Percentiles rank a stretch among this genome's conserved stretches.
Conservation (phyloP, 2,797 vertebrate genomes). For the Lateolabrax maculatus region DNA sequence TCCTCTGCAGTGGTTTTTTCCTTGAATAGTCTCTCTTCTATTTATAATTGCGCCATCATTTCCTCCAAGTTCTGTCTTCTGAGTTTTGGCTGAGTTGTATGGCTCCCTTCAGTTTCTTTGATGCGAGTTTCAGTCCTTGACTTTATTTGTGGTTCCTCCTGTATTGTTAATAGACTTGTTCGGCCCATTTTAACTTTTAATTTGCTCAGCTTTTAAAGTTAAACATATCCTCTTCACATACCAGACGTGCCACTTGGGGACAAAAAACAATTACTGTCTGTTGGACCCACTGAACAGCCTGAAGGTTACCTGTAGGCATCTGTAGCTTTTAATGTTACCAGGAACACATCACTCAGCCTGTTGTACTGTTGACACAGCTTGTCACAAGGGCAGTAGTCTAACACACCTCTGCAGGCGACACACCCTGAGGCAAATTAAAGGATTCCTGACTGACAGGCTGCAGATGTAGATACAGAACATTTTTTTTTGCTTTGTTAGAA, state of each 20-base stretch:
- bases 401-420: slow-evolving; percentile 37
- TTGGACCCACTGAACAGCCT: neutral
- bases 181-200: slow-evolving; percentile 27
- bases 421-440: slow-evolving; percentile 49
- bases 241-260: neutral
- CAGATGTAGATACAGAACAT: slow-evolving; percentile 20
- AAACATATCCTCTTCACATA: slow-evolving; percentile 8
- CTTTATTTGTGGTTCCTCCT: neutral
- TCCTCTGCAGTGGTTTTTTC: neutral
- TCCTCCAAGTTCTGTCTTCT: neutral
- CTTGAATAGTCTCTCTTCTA: neutral
- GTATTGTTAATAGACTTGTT: slow-evolving; percentile 20
- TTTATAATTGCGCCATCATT: slow-evolving; percentile 10
- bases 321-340: neutral
- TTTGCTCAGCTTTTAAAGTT: slow-evolving; percentile 9
- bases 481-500: slow-evolving; percentile 2
- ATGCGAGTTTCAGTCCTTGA: neutral
- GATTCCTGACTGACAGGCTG: slow-evolving; percentile 23
- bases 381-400: slow-evolving; percentile 11
- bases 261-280: neutral
- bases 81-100: neutral
- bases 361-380: slow-evolving; percentile 41
- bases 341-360: slow-evolving; percentile 23
- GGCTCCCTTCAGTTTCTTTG: neutral
- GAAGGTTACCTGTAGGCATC: slow-evolving; percentile 37